phyloP scores from a whole-genome alignment of 2,113 vertebrate genomes.

The Misgurnus mizolepis region DNA sequence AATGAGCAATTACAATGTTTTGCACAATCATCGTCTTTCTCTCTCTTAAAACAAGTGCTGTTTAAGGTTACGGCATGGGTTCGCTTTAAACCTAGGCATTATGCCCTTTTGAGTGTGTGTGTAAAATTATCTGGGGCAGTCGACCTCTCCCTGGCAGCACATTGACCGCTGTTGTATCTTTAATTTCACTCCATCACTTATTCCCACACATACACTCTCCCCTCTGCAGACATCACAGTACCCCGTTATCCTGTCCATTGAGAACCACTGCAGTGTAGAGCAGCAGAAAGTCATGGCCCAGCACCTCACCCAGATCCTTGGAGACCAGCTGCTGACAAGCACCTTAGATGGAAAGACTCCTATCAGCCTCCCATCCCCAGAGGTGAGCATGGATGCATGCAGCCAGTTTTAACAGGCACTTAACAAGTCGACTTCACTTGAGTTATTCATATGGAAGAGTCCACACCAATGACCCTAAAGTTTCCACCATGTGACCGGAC shows the following conservation, averaged over 20 bases:
- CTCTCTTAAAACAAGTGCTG: neutral
- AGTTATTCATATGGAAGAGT: neutral
- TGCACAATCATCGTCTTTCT: no score
- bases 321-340: conserved; percentile 80
- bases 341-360: conserved; percentile 73
- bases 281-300: conserved; percentile 85
- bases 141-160: conserved; percentile 36
- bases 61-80: conserved; percentile 41
- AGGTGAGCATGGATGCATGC: conserved; percentile 72
- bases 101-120: conserved; percentile 2
- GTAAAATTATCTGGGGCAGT: conserved; percentile 41
- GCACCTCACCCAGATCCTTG: conserved; percentile 85
- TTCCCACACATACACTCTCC: conserved; percentile 48
- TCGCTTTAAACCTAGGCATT: conserved; percentile 31
- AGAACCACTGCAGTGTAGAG: conserved; percentile 91
- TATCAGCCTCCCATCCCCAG: conserved; percentile 81
- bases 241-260: conserved; percentile 90
- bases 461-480: neutral
- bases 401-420: neutral
- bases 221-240: conserved; percentile 81
- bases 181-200: conserved; percentile 58
- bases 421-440: neutral
- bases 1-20: no score
- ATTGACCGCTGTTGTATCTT: conserved; percentile 40
- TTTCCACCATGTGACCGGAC: neutral